Conservation (phyloP, 2,888 invertebrate genomes). For the Chloroclystis v-ata region DNA sequence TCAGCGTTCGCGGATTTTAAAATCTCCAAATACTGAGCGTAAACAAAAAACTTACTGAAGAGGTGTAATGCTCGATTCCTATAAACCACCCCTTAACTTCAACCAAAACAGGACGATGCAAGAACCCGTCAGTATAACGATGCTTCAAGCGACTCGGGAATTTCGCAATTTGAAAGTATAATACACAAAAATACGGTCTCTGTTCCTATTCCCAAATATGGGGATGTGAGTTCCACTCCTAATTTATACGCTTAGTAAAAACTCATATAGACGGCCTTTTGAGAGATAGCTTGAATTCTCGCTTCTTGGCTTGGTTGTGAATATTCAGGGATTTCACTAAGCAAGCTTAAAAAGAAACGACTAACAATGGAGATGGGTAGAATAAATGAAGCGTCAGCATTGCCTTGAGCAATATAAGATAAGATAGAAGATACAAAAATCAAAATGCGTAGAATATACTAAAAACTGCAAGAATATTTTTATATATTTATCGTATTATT, state of each 20-base stretch:
- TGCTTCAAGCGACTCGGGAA: slow-evolving; percentile 48
- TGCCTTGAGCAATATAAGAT: no score
- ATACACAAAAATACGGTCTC: slow-evolving; percentile 54
- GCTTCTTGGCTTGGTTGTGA: slow-evolving; percentile 46
- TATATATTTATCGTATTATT: no score
- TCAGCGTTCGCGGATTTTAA: no score
- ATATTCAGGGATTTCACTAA: slow-evolving; percentile 58
- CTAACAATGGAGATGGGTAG: not conserved
- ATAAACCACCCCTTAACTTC: slow-evolving; percentile 12
- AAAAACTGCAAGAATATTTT: no score
- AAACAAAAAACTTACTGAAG: no score
- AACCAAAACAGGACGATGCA: slow-evolving; percentile 27
- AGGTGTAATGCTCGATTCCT: not conserved
- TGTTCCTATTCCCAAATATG: slow-evolving; percentile 47
- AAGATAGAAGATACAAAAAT: no score
- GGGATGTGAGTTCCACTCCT: slow-evolving; percentile 46
- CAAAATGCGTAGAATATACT: no score
- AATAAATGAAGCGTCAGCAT: no score
- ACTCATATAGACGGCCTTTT: slow-evolving; percentile 46
- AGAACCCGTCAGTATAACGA: slow-evolving; percentile 55
- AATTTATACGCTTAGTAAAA: slow-evolving; percentile 70
- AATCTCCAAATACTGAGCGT: no score
- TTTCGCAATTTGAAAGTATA: slow-evolving; percentile 69
- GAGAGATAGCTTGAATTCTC: slow-evolving; percentile 25
- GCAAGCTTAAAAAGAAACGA: not conserved